Evolutionary conservation across 2,888 invertebrate species (phyloP), one percentile per base, ranked within the genome.

Genomic region (Mesorhabditis belari): DNA sequence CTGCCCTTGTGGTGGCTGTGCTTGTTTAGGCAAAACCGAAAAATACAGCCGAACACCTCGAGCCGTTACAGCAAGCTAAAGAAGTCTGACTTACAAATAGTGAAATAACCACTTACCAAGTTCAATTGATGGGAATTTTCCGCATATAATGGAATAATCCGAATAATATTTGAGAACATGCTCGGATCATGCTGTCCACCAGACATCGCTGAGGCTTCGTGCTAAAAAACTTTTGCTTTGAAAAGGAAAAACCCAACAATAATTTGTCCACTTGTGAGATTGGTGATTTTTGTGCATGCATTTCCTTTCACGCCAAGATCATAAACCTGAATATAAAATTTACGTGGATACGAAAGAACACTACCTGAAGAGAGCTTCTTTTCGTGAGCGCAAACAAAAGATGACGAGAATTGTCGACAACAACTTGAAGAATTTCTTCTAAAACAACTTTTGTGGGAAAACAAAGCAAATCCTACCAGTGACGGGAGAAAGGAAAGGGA

Each of bases 361-460:
- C 63, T 55, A 84, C 83, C 76, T 83, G 83, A 64, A 86, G n/a
- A 5, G 83, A 87, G 19, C 94, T 92, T 75, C 90, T 91, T 80
- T 92, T 90, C 58, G 91, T 90, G 44, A 94, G 84, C 21, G 91
- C 88, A 82, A 92, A 98, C 23, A 98, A 83, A 73, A 95, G 88
- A 77, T 92, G 87, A 57, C 96, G 86, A 19, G 88, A 88, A 80
- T 92, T 88, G 81, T 98, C 98, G 51, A 95, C 86, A 65, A 80
- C 80, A 76, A 96, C 90, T 83, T 92, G 91, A 51, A 87, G 86
- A 73, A 98, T 88, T 0, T 91, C 87, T 84, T 96, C 95, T 83
- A 68, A 65, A 74, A 76, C 44, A 26, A 59, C 56, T 21, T 60
- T 28, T 35, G 17, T 12, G 17, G 9, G 6, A 17, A 12, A 35